phyloP scores from a whole-genome alignment of 2,888 invertebrate genomes.

The Incurvaria masculella region DNA sequence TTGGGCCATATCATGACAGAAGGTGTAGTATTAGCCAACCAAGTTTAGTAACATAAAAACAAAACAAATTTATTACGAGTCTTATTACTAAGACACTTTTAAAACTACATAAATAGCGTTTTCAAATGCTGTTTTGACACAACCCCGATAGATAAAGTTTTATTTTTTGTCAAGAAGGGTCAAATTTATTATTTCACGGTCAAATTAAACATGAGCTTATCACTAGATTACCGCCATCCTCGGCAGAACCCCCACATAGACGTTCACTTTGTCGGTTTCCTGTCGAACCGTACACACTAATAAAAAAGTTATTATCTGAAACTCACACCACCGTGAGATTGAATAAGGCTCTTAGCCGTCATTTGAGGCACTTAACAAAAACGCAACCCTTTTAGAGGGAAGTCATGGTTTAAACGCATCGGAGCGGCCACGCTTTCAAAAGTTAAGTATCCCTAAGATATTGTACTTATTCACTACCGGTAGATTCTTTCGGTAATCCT shows the following conservation, averaged over 20 bases:
- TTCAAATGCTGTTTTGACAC: neutral
- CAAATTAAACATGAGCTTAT: neutral
- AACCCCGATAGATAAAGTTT: too few species aligned
- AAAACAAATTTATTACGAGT: too few species aligned
- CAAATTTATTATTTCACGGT: neutral
- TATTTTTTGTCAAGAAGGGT: neutral
- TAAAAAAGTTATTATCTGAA: slow-evolving; percentile 35
- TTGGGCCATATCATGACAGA: too few species aligned
- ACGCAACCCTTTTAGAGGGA: slow-evolving; percentile 50
- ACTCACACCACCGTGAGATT: slow-evolving; percentile 37
- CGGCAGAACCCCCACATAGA: slow-evolving; percentile 46
- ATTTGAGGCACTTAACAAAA: slow-evolving; percentile 36
- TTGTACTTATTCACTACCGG: neutral
- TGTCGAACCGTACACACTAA: slow-evolving; percentile 22
- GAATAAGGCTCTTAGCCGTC: slow-evolving; percentile 32
- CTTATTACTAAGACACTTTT: too few species aligned
- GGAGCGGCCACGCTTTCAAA: slow-evolving; percentile 43
- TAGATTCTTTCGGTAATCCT: neutral
- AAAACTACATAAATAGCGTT: too few species aligned
- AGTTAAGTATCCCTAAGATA: slow-evolving; percentile 37
- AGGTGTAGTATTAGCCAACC: too few species aligned
- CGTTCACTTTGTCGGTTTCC: slow-evolving; percentile 23
- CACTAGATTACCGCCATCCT: neutral
- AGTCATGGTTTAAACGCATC: slow-evolving; percentile 47
- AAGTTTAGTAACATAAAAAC: too few species aligned